Percentiles rank a stretch among this genome's conserved stretches.
These are phyloP conservation scores for Pipa parva DNA, from an alignment of 2,113 vertebrate species.

Conservation along the genomic window DNA sequence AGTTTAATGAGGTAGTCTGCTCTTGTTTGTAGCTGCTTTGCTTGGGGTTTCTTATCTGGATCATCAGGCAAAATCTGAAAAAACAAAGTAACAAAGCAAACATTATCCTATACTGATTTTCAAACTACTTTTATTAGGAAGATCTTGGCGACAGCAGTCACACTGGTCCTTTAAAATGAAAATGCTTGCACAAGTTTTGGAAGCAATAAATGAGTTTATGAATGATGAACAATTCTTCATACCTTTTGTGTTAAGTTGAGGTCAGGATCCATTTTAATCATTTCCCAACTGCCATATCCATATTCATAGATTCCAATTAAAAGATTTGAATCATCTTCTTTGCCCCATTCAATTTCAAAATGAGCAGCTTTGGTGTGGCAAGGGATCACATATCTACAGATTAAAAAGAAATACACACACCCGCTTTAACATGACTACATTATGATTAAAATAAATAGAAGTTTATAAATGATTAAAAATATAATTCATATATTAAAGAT, in stretches of 20 bases:
- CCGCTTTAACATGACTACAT: not conserved
- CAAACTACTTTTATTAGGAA: not conserved
- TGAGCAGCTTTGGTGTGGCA: slow-evolving; percentile 95
- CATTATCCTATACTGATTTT: not conserved
- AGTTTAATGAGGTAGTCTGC: slow-evolving; percentile 99
- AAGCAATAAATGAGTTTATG: too few relatives aligned
- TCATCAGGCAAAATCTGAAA: slow-evolving; percentile 92
- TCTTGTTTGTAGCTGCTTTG: slow-evolving; percentile 94
- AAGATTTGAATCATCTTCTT: slow-evolving; percentile 93
- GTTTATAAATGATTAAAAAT: too few relatives aligned
- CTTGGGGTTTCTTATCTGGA: slow-evolving; percentile 97
- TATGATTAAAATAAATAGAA: too few relatives aligned
- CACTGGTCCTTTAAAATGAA: too few relatives aligned
- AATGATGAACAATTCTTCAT: slow-evolving; percentile 19
- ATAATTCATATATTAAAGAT: too few relatives aligned
- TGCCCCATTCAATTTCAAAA: slow-evolving; percentile 97
- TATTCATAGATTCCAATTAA: slow-evolving; percentile 97
- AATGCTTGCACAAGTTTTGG: too few relatives aligned
- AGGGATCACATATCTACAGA: slow-evolving; percentile 84
- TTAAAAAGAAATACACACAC: not conserved
- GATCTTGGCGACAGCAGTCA: too few relatives aligned
- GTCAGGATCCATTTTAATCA: slow-evolving; percentile 99
- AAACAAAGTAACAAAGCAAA: slow-evolving; percentile 14
- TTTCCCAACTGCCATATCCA: slow-evolving; percentile 98
- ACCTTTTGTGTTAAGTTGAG: slow-evolving; percentile 97